These are phyloP conservation scores for Castor canadensis DNA, from an alignment of 2,113 vertebrate genomes.

Conservation along the genomic window DNA sequence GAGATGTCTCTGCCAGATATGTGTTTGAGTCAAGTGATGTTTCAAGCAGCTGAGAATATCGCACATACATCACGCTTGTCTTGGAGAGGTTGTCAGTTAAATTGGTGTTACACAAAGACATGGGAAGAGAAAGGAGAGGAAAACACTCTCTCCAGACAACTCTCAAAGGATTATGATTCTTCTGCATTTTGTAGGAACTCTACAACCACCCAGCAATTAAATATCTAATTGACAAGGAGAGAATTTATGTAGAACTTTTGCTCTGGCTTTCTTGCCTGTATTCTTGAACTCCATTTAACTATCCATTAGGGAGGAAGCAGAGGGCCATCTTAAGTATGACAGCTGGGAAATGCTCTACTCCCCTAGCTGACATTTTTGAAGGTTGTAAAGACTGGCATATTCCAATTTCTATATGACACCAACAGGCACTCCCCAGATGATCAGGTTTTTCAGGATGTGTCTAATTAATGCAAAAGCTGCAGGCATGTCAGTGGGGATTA, in stretches of 20 bases:
- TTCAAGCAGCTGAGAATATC: not conserved
- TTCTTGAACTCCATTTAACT: constrained; percentile 8
- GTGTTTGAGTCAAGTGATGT: not conserved
- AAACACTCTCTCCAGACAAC: not conserved
- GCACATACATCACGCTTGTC: not conserved
- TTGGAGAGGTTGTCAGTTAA: constrained; percentile 14
- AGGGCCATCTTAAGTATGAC: not conserved
- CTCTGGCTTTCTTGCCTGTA: not conserved
- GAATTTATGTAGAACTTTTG: constrained; percentile 7
- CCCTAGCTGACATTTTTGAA: not conserved
- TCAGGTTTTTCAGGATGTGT: not conserved
- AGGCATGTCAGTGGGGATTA: not conserved
- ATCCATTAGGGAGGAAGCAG: not conserved
- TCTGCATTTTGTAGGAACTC: not conserved
- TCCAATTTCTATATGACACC: not conserved
- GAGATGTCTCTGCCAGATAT: not conserved
- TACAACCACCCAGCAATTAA: not conserved
- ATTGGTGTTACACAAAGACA: not conserved
- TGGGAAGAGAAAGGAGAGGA: not conserved
- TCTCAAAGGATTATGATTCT: not conserved
- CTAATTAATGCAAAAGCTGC: not conserved
- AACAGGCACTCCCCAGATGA: not conserved
- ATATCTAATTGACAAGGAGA: not conserved
- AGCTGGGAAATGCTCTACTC: not conserved
- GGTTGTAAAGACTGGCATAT: not conserved